A percentile compares a stretch with the other conserved stretches of the same genome.
phyloP scores from a whole-genome alignment of 2,888 invertebrate genomes.

The Syritta pipiens region DNA sequence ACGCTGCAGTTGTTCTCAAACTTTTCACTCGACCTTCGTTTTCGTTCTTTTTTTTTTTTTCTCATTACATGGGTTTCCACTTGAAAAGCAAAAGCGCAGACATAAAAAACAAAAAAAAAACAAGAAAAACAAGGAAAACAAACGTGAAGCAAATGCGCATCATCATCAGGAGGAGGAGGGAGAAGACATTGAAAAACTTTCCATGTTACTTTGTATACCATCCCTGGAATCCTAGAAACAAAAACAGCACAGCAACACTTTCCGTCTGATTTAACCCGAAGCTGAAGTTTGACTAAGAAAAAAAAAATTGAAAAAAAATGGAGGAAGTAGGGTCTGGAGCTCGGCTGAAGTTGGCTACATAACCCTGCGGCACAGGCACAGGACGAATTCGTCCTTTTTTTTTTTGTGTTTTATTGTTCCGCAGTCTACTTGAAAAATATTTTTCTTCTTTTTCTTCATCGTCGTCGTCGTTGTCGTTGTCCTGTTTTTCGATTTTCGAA shows the following conservation, averaged over 20 bases:
- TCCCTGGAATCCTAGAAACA: slow-evolving; percentile 31
- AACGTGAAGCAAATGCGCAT: slow-evolving; percentile 48
- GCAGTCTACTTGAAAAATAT: slow-evolving; percentile 63
- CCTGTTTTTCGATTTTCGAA: slow-evolving; percentile 41
- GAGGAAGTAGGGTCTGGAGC: slow-evolving; percentile 21
- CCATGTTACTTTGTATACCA: slow-evolving; percentile 51
- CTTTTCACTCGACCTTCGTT: slow-evolving; percentile 41
- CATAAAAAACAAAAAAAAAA: slow-evolving; percentile 27
- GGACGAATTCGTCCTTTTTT: slow-evolving; percentile 13
- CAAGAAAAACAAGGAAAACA: not conserved
- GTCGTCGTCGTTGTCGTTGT: slow-evolving; percentile 16
- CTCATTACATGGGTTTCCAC: slow-evolving; percentile 58
- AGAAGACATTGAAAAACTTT: slow-evolving; percentile 62
- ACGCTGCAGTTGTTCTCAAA: not conserved
- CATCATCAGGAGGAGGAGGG: not conserved
- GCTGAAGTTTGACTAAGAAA: slow-evolving; percentile 51
- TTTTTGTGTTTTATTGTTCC: slow-evolving; percentile 62
- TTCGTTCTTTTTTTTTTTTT: too few species aligned
- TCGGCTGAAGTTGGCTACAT: slow-evolving; percentile 41
- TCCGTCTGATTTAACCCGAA: slow-evolving; percentile 65
- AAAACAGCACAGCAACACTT: slow-evolving; percentile 39
- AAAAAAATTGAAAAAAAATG: slow-evolving; percentile 12
- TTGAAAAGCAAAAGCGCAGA: slow-evolving; percentile 39
- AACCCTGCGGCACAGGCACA: slow-evolving; percentile 58
- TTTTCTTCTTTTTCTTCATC: slow-evolving; percentile 28